Evolutionary conservation across 1,140 invertebrate species (phyloP).

Genomic region (Bombyx mandarina): DNA sequence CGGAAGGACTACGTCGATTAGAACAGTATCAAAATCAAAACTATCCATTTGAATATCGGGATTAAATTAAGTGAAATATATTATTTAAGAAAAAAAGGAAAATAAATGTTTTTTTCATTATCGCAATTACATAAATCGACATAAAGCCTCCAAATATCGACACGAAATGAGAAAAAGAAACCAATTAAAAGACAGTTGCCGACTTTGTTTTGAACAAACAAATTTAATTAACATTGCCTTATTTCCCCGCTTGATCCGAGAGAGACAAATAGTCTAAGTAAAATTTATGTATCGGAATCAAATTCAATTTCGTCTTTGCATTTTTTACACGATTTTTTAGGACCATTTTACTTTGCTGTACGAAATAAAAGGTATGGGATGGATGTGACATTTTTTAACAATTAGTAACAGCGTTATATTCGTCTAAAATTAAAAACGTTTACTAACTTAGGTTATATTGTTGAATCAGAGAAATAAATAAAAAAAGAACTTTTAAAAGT

Average conservation of each 20-base stretch:
- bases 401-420: too few relatives aligned
- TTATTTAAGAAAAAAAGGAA: too few relatives aligned
- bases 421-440: too few relatives aligned
- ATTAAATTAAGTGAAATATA: too few relatives aligned
- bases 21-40: too few relatives aligned
- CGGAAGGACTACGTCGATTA: too few relatives aligned
- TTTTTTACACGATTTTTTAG: slow-evolving; percentile 62
- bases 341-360: slow-evolving; percentile 39
- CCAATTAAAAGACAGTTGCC: slow-evolving; percentile 49
- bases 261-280: slow-evolving; percentile 67
- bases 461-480: too few relatives aligned
- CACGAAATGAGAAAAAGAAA: slow-evolving; percentile 30
- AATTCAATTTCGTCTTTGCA: slow-evolving; percentile 68
- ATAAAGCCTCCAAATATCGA: background rate
- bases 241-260: slow-evolving; percentile 58
- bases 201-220: slow-evolving; percentile 45
- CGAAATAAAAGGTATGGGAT: slow-evolving; percentile 22
- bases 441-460: too few relatives aligned
- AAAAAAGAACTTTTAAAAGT: too few relatives aligned
- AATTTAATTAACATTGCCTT: slow-evolving; percentile 64
- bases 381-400: slow-evolving; percentile 24
- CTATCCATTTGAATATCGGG: too few relatives aligned
- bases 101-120: too few relatives aligned
- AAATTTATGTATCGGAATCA: slow-evolving; percentile 70
- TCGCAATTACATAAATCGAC: too few relatives aligned